Evolutionary conservation across 2,113 vertebrate genomes (phyloP).

Genomic region (Alectura lathami): DNA sequence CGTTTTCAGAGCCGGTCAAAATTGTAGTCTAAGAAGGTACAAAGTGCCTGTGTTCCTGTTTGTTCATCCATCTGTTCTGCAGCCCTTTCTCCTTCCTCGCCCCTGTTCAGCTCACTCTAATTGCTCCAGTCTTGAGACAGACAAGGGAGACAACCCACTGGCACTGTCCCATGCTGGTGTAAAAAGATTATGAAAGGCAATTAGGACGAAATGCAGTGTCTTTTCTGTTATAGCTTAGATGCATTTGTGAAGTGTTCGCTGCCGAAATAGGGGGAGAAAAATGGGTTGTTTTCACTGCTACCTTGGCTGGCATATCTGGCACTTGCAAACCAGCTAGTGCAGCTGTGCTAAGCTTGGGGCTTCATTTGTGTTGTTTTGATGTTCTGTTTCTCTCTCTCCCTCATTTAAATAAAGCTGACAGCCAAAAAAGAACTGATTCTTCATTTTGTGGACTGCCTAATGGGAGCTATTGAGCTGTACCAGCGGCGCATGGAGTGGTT

Average conservation of each 20-base stretch:
- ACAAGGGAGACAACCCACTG: slow-evolving; percentile 51
- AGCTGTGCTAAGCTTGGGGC: slow-evolving; percentile 56
- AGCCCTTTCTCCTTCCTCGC: slow-evolving; percentile 13
- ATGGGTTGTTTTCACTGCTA: slow-evolving; percentile 45
- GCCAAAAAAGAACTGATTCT: slow-evolving; percentile 76
- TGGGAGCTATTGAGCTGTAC: slow-evolving; percentile 68
- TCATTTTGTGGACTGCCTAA: slow-evolving; percentile 70
- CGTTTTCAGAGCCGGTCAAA: not conserved
- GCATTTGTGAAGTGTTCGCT: slow-evolving; percentile 52
- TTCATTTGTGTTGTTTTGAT: slow-evolving; percentile 57
- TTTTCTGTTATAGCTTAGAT: slow-evolving; percentile 50
- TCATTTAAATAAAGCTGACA: slow-evolving; percentile 78
- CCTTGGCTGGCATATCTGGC: slow-evolving; percentile 56
- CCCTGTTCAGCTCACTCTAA: slow-evolving; percentile 32
- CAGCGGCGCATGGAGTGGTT: slow-evolving; percentile 80
- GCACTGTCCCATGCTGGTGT: slow-evolving; percentile 34
- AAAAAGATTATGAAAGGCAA: slow-evolving; percentile 60
- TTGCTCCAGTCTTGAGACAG: slow-evolving; percentile 57
- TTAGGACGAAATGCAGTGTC: slow-evolving; percentile 39
- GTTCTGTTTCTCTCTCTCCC: slow-evolving; percentile 20
- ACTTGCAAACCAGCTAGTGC: slow-evolving; percentile 24
- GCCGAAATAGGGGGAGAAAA: slow-evolving; percentile 29
- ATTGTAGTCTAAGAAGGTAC: slow-evolving; percentile 8
- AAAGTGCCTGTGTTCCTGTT: slow-evolving; percentile 37
- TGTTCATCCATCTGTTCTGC: slow-evolving; percentile 60